Evolutionary conservation across 2,888 invertebrate species (phyloP).

Genomic region (Agriopis aurantiaria): DNA sequence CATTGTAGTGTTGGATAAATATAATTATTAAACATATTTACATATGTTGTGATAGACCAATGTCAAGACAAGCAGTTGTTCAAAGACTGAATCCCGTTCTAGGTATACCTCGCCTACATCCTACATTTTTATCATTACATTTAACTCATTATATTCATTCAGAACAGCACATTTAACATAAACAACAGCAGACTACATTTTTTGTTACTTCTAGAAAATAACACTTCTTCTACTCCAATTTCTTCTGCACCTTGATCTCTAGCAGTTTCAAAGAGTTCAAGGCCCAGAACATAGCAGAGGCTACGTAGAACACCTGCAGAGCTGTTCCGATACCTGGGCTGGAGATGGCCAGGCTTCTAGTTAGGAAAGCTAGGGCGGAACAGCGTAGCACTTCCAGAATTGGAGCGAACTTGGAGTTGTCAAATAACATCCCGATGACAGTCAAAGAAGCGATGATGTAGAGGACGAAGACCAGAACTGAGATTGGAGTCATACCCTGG

Average conservation of each 20-base stretch:
- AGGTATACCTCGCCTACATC: no score
- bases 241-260: conserved; percentile 80
- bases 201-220: neutral
- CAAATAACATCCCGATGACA: conserved; percentile 90
- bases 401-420: conserved; percentile 87
- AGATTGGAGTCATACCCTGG: conserved; percentile 88
- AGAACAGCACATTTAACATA: conserved; percentile 7
- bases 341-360: conserved; percentile 72
- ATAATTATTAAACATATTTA: no score
- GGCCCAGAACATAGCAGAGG: conserved; percentile 88
- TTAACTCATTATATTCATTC: neutral
- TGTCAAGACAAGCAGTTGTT: no score
- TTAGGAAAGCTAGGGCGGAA: conserved; percentile 84
- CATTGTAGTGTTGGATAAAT: no score
- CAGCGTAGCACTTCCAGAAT: conserved; percentile 89
- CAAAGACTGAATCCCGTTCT: no score
- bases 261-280: conserved; percentile 86
- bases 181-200: neutral
- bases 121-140: neutral
- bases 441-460: conserved; percentile 90
- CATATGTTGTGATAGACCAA: no score
- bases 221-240: conserved; percentile 52
- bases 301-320: conserved; percentile 86
- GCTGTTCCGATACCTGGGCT: conserved; percentile 72
- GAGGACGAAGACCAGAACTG: conserved; percentile 85